Conservation (phyloP, 2,113 vertebrate species). For the Empidonax alnorum region DNA sequence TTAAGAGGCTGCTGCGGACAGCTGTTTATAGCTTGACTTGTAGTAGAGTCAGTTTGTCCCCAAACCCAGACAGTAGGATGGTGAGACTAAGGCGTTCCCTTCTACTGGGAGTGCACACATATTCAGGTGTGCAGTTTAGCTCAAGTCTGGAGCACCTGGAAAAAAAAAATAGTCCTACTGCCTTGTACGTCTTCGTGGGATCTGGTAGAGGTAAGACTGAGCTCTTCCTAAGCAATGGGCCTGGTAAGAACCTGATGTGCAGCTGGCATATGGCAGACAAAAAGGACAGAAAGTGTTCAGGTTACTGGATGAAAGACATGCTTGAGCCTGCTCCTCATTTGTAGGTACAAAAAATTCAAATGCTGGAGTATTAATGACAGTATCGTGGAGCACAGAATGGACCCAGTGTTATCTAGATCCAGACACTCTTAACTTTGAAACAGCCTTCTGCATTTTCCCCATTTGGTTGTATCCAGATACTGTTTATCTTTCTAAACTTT, state of each 20-base stretch:
- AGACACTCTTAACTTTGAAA: background rate
- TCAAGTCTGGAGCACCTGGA: background rate
- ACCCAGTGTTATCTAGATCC: background rate
- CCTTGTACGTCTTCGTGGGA: background rate
- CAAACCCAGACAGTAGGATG: background rate
- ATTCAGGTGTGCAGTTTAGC: background rate
- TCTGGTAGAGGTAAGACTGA: background rate
- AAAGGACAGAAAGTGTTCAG: background rate
- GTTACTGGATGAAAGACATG: background rate
- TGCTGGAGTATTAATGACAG: background rate
- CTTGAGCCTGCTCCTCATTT: background rate
- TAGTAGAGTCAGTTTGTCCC: background rate
- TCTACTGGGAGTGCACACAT: fast-evolving
- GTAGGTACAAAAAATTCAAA: background rate
- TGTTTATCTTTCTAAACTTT: background rate
- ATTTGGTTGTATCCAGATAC: background rate
- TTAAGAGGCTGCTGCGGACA: background rate
- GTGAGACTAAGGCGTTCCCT: background rate
- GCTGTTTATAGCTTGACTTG: background rate
- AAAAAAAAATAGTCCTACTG: background rate
- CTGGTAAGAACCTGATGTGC: background rate
- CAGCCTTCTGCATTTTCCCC: background rate
- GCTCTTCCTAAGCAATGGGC: background rate
- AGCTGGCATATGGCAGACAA: background rate
- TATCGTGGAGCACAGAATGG: background rate